Percentiles rank a stretch among this genome's conserved stretches.
phyloP scores from a whole-genome alignment of 2,797 vertebrate species.

The Megalops cyprinoides region DNA sequence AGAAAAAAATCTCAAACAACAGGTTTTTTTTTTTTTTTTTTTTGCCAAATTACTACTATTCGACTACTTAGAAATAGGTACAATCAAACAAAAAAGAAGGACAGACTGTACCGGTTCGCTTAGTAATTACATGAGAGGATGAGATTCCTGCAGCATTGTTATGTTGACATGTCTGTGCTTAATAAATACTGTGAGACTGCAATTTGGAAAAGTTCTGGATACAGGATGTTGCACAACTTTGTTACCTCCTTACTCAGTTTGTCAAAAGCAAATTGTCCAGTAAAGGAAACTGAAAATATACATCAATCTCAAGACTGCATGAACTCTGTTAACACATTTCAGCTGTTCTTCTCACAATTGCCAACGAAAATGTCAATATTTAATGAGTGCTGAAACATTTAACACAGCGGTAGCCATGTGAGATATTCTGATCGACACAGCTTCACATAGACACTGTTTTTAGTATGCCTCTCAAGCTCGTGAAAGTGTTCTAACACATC shows the following conservation, averaged over 20 bases:
- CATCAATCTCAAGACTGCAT: background rate
- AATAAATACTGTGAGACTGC: background rate
- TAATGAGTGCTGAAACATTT: background rate
- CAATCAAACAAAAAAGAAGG: conserved; percentile 2
- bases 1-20: background rate
- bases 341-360: background rate
- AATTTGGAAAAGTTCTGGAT: background rate
- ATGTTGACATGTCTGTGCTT: background rate
- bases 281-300: background rate
- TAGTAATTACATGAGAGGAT: background rate
- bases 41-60: background rate
- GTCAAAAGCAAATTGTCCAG: too few species aligned
- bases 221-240: background rate
- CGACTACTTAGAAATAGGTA: background rate
- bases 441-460: background rate
- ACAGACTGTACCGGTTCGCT: background rate
- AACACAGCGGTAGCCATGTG: background rate
- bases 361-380: background rate
- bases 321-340: background rate
- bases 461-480: background rate
- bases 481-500: background rate
- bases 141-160: background rate
- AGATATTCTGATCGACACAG: background rate
- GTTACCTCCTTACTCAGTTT: background rate
- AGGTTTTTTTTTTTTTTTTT: background rate